Evolutionary conservation across 1,140 invertebrate species (phyloP).

Genomic region (Diprion similis): DNA sequence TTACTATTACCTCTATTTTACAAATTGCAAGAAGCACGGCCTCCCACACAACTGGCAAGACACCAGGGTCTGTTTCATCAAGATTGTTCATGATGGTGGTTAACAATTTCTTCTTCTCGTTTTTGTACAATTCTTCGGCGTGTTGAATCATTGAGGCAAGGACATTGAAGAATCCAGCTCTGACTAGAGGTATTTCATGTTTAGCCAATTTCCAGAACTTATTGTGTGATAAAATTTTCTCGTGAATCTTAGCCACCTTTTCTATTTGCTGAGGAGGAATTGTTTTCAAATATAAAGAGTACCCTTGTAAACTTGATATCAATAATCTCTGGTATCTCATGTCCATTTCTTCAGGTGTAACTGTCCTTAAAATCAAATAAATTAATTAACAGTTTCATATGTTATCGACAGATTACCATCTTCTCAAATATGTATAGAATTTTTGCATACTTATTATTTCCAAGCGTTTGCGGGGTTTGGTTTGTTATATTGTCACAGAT

Average conservation of each 20-base stretch:
- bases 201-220: conserved; percentile 80
- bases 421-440: conserved; percentile 30
- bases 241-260: conserved; percentile 60
- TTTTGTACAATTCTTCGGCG: conserved; percentile 53
- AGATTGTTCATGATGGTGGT: conserved; percentile 71
- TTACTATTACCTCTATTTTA: conserved; percentile 64
- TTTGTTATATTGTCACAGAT: conserved; percentile 74
- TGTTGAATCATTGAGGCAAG: conserved; percentile 70
- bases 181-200: conserved; percentile 63
- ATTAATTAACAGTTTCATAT: conserved; percentile 17
- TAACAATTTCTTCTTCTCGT: conserved; percentile 66
- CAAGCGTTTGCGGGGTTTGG: conserved; percentile 71
- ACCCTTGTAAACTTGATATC: conserved; percentile 71
- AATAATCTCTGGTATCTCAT: conserved; percentile 75
- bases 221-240: conserved; percentile 64
- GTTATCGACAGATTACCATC: conserved; percentile 22
- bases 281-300: conserved; percentile 68
- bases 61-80: conserved; percentile 74
- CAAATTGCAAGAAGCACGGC: conserved; percentile 67
- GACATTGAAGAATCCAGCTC: conserved; percentile 71
- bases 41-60: conserved; percentile 76
- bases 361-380: conserved; percentile 51
- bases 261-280: conserved; percentile 61
- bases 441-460: conserved; percentile 29
- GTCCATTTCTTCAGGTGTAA: conserved; percentile 74